Conservation (phyloP, 2,797 vertebrate genomes). For the Loris lydekkerianus region DNA sequence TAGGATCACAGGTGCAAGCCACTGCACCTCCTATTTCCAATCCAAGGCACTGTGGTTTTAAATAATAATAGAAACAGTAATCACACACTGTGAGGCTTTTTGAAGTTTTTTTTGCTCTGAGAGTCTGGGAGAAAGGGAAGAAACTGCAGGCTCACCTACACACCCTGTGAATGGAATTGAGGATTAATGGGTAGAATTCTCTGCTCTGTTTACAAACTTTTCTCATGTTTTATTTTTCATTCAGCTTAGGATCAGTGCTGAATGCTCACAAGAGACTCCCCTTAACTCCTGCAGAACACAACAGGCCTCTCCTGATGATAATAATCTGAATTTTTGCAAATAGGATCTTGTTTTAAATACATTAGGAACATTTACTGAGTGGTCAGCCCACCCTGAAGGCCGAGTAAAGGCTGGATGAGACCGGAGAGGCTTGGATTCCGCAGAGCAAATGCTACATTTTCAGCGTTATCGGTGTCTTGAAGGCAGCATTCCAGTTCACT, state of each 20-base stretch:
- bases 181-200: not conserved
- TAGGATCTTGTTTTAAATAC: not conserved
- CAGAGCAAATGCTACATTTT: not conserved
- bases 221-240: not conserved
- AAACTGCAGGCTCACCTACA: rapidly evolving
- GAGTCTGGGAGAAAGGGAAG: not conserved
- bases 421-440: not conserved
- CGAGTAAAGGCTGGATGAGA: not conserved
- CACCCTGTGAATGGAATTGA: no score
- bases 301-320: not conserved
- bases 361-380: not conserved
- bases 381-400: not conserved
- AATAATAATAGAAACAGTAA: not conserved
- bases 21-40: no score
- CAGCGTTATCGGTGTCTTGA: not conserved
- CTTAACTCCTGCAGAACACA: not conserved
- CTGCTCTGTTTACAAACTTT: not conserved
- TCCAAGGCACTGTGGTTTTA: not conserved
- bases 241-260: rapidly evolving
- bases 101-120: not conserved
- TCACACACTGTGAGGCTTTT: no score
- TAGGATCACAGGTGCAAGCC: no score
- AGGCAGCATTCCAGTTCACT: not conserved
- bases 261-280: not conserved
- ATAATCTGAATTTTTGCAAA: not conserved